A percentile compares a stretch with the other conserved stretches of the same genome.
Evolutionary conservation across 2,888 invertebrate species (phyloP).

Genomic region (Copidosoma aretas): DNA sequence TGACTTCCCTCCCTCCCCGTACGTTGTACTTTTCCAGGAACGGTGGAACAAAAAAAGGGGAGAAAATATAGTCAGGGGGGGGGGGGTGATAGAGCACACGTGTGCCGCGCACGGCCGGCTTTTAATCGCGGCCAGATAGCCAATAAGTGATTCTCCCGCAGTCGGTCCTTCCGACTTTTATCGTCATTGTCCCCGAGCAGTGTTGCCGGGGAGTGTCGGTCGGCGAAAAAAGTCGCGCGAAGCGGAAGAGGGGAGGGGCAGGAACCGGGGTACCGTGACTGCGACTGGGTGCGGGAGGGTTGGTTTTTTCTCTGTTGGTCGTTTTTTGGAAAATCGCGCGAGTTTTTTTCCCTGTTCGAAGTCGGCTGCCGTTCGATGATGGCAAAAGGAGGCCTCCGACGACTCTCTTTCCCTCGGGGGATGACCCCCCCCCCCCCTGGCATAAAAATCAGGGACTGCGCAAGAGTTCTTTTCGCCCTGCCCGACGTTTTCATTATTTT

Average conservation of each 20-base stretch:
- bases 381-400: constrained; percentile 27
- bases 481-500: not conserved
- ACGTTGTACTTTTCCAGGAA: no score
- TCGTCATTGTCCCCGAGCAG: constrained; percentile 7
- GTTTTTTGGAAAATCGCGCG: constrained; percentile 33
- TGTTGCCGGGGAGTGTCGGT: not conserved
- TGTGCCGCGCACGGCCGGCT: not conserved
- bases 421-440: no score
- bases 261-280: not conserved
- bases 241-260: not conserved
- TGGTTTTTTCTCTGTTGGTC: not conserved
- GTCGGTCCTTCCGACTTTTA: not conserved
- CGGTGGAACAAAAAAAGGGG: no score
- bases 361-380: constrained; percentile 21
- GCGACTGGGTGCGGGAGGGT: no score
- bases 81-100: not conserved
- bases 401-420: constrained; percentile 9
- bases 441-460: constrained; percentile 36
- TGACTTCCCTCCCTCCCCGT: not conserved
- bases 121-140: constrained; percentile 10
- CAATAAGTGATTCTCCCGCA: constrained; percentile 19
- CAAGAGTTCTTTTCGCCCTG: constrained; percentile 7
- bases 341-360: constrained; percentile 18
- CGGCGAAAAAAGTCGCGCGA: not conserved
- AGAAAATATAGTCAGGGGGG: not conserved